A percentile compares a stretch with the other conserved stretches of the same genome.
These are phyloP conservation scores for Megaceryle torquata DNA, from an alignment of 2,113 vertebrate genomes.

Conservation along the genomic window DNA sequence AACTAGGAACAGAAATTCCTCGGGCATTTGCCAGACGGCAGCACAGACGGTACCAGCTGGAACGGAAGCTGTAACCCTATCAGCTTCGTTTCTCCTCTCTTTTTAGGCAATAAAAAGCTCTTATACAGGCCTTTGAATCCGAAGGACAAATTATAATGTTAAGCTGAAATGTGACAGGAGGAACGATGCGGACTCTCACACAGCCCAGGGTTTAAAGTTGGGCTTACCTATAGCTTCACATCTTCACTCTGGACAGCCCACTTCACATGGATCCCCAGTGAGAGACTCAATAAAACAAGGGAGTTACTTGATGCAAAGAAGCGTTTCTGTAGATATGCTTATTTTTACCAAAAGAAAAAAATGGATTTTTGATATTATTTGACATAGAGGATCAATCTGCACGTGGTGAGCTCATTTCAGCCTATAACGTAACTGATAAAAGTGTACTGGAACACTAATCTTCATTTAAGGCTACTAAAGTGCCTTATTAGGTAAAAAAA, in stretches of 20 bases:
- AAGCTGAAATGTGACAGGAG: not conserved
- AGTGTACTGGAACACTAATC: not conserved
- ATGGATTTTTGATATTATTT: not conserved
- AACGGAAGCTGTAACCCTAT: not conserved
- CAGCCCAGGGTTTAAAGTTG: not conserved
- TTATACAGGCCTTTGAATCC: not conserved
- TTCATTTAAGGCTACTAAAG: not conserved
- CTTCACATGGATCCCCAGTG: not conserved
- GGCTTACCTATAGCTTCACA: not conserved
- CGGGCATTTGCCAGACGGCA: accelerated
- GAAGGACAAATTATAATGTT: not conserved
- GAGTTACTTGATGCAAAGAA: not conserved
- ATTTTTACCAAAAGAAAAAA: not conserved
- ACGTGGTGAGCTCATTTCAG: not conserved
- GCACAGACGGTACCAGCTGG: not conserved
- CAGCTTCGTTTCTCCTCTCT: not conserved
- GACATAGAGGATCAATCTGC: not conserved
- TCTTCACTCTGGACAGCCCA: not conserved
- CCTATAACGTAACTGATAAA: not conserved
- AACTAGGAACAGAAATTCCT: not conserved
- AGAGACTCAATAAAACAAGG: not conserved
- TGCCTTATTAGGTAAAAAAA: not conserved
- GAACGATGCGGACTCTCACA: not conserved
- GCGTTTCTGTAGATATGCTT: accelerated
- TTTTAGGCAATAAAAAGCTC: not conserved